Percentiles rank a stretch among this genome's conserved stretches.
Conservation (phyloP, 2,888 invertebrate species). For the Tanaodytes sp. region DNA sequence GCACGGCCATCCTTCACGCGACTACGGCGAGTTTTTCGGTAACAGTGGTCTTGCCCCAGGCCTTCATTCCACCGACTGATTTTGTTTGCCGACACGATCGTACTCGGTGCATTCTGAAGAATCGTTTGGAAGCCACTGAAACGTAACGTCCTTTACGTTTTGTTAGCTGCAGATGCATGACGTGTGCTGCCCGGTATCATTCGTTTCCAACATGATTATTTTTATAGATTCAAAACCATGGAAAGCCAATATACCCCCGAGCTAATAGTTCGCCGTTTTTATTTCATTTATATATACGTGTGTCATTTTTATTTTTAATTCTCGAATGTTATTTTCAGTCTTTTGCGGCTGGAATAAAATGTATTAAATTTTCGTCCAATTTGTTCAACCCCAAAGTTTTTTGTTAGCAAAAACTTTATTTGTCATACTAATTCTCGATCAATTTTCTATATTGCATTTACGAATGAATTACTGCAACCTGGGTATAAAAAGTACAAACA, state of each 20-base stretch:
- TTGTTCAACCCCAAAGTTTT: too few relatives aligned
- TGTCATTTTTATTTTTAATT: too few relatives aligned
- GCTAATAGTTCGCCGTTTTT: too few relatives aligned
- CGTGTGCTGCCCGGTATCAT: slow-evolving; percentile 50
- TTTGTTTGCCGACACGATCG: slow-evolving; percentile 71
- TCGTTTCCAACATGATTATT: slow-evolving; percentile 49
- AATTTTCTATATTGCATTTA: too few relatives aligned
- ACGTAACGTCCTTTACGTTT: slow-evolving; percentile 59
- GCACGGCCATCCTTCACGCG: slow-evolving; percentile 21
- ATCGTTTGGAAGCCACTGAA: slow-evolving; percentile 70
- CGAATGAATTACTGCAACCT: too few relatives aligned
- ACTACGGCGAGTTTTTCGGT: slow-evolving; percentile 45
- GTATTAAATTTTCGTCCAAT: too few relatives aligned
- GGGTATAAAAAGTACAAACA: too few relatives aligned
- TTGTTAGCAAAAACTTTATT: too few relatives aligned
- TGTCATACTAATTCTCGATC: too few relatives aligned
- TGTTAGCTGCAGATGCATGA: slow-evolving; percentile 45
- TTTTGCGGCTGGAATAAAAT: too few relatives aligned
- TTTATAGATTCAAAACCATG: slow-evolving; percentile 48
- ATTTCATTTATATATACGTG: too few relatives aligned
- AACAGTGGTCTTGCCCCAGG: slow-evolving; percentile 51
- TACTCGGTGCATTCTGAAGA: slow-evolving; percentile 68
- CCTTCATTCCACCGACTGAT: slow-evolving; percentile 64
- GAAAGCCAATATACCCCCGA: slow-evolving; percentile 45
- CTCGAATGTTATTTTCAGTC: too few relatives aligned